phyloP scores from a whole-genome alignment of 2,797 vertebrate genomes.

The Oreortyx pictus region DNA sequence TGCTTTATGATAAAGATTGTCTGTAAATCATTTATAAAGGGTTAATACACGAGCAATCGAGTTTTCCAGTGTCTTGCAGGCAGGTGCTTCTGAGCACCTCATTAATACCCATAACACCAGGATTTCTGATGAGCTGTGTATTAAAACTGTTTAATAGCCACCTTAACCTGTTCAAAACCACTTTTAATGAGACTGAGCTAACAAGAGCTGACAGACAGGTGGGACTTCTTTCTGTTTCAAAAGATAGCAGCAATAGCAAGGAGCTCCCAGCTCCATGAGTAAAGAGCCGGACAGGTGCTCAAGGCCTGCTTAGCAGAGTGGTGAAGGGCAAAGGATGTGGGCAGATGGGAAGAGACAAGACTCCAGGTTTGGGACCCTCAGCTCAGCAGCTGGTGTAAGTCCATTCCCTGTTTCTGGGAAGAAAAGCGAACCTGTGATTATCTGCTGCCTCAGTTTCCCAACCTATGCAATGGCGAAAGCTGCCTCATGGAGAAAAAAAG shows the following conservation, averaged over 20 bases:
- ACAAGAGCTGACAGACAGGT: not conserved
- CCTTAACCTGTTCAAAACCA: not conserved
- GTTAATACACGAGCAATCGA: not conserved
- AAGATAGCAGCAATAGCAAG: not conserved
- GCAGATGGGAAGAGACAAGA: not conserved
- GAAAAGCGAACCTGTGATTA: not conserved
- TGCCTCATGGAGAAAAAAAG: not conserved
- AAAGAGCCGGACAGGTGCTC: not conserved
- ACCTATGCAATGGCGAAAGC: not conserved
- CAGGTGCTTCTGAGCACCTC: not conserved
- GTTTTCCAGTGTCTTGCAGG: not conserved
- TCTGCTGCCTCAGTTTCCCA: slow-evolving; percentile 44
- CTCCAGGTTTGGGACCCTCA: not conserved
- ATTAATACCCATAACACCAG: not conserved
- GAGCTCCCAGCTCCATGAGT: not conserved
- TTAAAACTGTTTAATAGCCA: not conserved
- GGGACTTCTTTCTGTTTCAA: not conserved
- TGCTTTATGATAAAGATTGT: not conserved
- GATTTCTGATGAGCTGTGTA: accelerated
- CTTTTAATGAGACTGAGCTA: not conserved
- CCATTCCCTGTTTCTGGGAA: not conserved
- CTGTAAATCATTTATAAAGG: not conserved
- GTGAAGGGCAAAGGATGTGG: not conserved
- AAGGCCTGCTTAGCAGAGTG: not conserved
- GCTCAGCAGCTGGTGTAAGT: not conserved